Base-by-base conservation (phyloP, 2,797 vertebrate genomes). In the Toxotes lorentzi region DNA sequence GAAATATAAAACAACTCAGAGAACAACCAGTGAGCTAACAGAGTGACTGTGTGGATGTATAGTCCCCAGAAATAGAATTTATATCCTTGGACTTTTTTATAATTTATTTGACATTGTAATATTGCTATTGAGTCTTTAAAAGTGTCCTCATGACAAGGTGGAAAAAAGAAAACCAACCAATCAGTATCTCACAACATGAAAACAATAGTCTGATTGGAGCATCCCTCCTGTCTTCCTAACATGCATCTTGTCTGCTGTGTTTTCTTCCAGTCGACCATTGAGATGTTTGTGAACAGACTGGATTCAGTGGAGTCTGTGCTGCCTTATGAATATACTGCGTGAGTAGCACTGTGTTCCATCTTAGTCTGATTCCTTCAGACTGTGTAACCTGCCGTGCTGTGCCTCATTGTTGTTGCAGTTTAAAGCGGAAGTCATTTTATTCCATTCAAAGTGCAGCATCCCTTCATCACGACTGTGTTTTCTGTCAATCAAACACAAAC, bases 301-400 rank as follows among this genome's bases (percentile, higher is more conserved):
- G 97, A 98, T 93, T 98, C 97, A 0, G 97, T 98, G 83, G 97
- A 99, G 91, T 99, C 97, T 21, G 97, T 99, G 65, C 95, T 99
- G 79, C 97, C 97, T 14, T 99, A 98, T 0, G 97, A 99, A 91
- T 98, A 99, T 69, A 97, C 96, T 8, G 97, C 95, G 97, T 99
- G 88, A 98, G 97, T 96, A 90, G 1, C 41, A 35, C 56, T 56
- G 19, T 14, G 47, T 19, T 32, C 4, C 9, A 17, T 40, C 30
- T 58, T 43, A 63, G 0, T 43, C 7, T 23, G 10, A 54, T 69
- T 51, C 1, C 40, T n/a, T 59, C 4, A 7, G n/a, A 10, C 7
- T 17, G 9, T 27, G 21, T 13, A 34, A 16, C 10, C n/a, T 38
- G 27, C 11, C 43, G 35, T n/a, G 12, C 43, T 35, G 1, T 47